These are phyloP conservation scores for Camponotus pennsylvanicus DNA, from an alignment of 1,140 invertebrate species.

Conservation along the genomic window DNA sequence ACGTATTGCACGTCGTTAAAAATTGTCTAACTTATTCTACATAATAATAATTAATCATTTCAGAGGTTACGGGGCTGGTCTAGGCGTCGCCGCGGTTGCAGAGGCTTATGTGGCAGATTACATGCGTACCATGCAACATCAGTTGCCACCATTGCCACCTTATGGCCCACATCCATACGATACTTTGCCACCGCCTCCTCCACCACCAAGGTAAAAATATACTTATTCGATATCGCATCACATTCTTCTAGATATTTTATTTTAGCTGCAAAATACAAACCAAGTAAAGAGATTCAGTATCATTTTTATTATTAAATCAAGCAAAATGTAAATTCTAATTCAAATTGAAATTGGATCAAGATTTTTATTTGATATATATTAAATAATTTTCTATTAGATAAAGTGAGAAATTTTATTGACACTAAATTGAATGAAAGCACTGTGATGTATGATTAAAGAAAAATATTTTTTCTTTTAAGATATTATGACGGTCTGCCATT, in stretches of 20 bases:
- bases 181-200: constrained; percentile 90
- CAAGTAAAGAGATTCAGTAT: background rate
- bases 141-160: constrained; percentile 90
- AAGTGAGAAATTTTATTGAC: background rate
- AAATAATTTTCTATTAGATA: background rate
- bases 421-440: background rate
- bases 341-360: constrained; percentile 1
- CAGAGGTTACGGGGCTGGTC: constrained; percentile 82
- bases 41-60: constrained; percentile 56
- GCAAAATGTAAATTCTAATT: background rate
- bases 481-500: constrained; percentile 93
- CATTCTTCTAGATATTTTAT: background rate
- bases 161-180: constrained; percentile 91
- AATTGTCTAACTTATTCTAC: background rate
- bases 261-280: background rate
- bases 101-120: constrained; percentile 93
- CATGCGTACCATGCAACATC: constrained; percentile 93
- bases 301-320: background rate
- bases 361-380: background rate
- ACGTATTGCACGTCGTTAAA: background rate
- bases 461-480: constrained; percentile 76
- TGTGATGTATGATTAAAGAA: background rate
- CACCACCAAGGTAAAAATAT: constrained; percentile 84
- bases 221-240: background rate
- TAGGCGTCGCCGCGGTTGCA: constrained; percentile 88